Percentiles rank a stretch among this genome's conserved stretches.
Conservation (phyloP, 2,888 invertebrate species). For the Leptarthrus brevirostris region DNA sequence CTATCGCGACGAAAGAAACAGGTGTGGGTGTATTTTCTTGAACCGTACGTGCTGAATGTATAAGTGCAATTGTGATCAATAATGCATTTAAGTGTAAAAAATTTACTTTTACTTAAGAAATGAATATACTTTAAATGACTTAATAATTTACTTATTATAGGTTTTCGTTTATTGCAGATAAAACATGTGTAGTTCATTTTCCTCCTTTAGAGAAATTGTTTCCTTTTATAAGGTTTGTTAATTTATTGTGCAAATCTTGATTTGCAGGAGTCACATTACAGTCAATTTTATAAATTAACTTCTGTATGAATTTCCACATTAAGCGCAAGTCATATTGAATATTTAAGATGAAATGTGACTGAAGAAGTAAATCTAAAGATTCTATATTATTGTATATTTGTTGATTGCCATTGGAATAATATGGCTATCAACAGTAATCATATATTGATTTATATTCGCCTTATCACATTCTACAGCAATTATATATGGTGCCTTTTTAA, state of each 20-base stretch:
- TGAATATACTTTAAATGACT: too few species aligned
- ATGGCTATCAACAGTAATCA: background rate
- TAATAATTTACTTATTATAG: too few species aligned
- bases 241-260: background rate
- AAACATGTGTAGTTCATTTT: too few species aligned
- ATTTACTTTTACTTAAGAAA: too few species aligned
- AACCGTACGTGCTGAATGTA: too few species aligned
- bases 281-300: background rate
- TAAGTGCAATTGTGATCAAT: too few species aligned
- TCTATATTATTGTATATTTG: background rate
- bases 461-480: background rate
- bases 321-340: constrained; percentile 2
- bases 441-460: background rate
- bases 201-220: too few species aligned
- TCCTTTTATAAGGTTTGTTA: too few species aligned
- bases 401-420: background rate
- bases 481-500: background rate
- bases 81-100: too few species aligned
- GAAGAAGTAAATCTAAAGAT: background rate
- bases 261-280: background rate
- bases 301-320: background rate
- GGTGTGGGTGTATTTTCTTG: too few species aligned
- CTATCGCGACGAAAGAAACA: too few species aligned
- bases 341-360: constrained; percentile 1
- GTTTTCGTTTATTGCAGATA: too few species aligned